These are phyloP conservation scores for Panthera leo DNA, from an alignment of 2,113 vertebrate species.

Conservation along the genomic window DNA sequence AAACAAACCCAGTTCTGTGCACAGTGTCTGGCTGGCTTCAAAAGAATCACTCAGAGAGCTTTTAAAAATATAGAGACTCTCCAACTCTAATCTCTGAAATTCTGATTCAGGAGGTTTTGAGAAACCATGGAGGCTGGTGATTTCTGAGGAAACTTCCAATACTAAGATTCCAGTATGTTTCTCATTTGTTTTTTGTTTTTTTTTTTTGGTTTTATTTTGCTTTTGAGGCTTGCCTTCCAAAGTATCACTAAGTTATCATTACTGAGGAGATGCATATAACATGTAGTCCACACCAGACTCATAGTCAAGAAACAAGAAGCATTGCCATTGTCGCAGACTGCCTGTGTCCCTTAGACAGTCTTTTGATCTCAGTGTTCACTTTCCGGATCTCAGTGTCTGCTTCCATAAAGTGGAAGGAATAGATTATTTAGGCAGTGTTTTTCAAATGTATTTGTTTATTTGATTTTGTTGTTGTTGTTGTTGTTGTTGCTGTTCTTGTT, in stretches of 20 bases:
- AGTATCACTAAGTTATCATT: not conserved
- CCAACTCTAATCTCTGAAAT: not conserved
- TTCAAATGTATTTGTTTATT: not conserved
- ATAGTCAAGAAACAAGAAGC: not conserved
- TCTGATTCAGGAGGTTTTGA: not conserved
- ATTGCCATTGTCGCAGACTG: fast-evolving
- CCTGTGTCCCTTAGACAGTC: not conserved
- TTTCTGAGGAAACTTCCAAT: not conserved
- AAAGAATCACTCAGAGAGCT: not conserved
- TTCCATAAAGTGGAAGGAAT: not conserved
- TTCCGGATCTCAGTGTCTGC: not conserved
- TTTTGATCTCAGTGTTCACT: not conserved
- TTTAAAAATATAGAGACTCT: not conserved
- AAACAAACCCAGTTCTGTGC: not conserved
- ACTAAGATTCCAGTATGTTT: not conserved
- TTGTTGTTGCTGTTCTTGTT: not conserved
- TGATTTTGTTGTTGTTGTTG: no score
- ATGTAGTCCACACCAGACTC: fast-evolving
- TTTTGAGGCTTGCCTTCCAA: not conserved
- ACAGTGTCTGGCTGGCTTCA: not conserved
- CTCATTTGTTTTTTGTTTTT: no score
- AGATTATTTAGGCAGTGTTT: not conserved
- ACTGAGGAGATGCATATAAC: not conserved
- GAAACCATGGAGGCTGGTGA: not conserved
- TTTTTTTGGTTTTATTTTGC: no score